phyloP scores from a whole-genome alignment of 2,113 vertebrate genomes.

The Protobothrops mucrosquamatus region DNA sequence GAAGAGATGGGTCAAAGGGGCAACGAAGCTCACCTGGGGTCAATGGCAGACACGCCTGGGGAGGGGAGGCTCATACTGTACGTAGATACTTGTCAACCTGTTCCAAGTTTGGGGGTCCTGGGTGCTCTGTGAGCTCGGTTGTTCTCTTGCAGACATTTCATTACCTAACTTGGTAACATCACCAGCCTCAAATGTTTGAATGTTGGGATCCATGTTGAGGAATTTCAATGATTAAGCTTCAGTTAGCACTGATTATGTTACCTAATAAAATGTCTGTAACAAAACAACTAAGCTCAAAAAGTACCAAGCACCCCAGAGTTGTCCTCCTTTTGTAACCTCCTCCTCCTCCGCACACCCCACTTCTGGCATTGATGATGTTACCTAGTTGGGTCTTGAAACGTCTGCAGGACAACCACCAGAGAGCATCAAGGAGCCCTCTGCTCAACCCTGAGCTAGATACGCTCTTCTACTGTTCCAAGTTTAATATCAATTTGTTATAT shows the following conservation, averaged over 20 bases:
- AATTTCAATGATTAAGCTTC: not conserved
- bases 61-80: not conserved
- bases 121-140: too few relatives aligned
- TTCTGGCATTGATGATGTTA: not conserved
- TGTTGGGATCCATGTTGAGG: not conserved
- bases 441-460: not conserved
- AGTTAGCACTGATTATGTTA: not conserved
- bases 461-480: not conserved
- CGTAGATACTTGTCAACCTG: not conserved
- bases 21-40: not conserved
- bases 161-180: not conserved
- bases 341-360: not conserved
- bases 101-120: not conserved
- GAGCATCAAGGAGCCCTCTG: not conserved
- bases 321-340: not conserved
- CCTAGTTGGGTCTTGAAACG: not conserved
- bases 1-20: too few relatives aligned
- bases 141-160: not conserved
- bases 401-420: not conserved
- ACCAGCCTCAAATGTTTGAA: not conserved
- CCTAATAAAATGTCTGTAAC: not conserved
- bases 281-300: not conserved
- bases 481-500: not conserved
- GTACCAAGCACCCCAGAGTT: not conserved
- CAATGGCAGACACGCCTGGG: not conserved